phyloP scores from a whole-genome alignment of 2,113 vertebrate species.

The Crocuta crocuta region DNA sequence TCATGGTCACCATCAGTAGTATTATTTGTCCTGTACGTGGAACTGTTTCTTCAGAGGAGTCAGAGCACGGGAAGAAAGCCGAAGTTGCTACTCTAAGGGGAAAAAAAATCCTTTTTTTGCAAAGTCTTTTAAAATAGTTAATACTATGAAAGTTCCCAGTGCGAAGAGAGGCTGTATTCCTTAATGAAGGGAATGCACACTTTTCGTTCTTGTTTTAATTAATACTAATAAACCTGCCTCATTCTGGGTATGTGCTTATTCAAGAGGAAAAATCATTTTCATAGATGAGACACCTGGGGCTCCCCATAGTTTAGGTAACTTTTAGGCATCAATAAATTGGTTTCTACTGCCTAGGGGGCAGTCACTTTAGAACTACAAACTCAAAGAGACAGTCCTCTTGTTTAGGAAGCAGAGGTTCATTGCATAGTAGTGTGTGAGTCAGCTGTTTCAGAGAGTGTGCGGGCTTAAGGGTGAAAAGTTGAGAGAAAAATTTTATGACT shows the following conservation, averaged over 20 bases:
- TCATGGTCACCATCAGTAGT: background rate
- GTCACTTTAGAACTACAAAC: background rate
- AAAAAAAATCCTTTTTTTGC: background rate
- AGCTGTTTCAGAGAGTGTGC: background rate
- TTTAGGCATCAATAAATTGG: background rate
- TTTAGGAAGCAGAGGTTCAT: background rate
- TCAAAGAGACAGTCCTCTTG: background rate
- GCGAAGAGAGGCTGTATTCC: background rate
- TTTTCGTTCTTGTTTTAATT: background rate
- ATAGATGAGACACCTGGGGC: background rate
- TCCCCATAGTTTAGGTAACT: background rate
- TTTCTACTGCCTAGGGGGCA: background rate
- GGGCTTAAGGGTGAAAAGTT: background rate
- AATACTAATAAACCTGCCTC: background rate
- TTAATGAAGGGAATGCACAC: background rate
- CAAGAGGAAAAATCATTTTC: background rate
- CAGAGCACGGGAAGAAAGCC: background rate
- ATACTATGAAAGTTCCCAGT: background rate
- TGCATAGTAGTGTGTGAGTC: background rate
- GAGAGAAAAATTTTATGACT: background rate
- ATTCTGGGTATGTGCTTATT: background rate
- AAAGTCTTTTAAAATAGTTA: background rate
- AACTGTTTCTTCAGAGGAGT: background rate
- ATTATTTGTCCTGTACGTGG: background rate
- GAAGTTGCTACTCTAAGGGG: background rate